phyloP scores from a whole-genome alignment of 2,797 vertebrate species.

The Synaphobranchus kaupii region DNA sequence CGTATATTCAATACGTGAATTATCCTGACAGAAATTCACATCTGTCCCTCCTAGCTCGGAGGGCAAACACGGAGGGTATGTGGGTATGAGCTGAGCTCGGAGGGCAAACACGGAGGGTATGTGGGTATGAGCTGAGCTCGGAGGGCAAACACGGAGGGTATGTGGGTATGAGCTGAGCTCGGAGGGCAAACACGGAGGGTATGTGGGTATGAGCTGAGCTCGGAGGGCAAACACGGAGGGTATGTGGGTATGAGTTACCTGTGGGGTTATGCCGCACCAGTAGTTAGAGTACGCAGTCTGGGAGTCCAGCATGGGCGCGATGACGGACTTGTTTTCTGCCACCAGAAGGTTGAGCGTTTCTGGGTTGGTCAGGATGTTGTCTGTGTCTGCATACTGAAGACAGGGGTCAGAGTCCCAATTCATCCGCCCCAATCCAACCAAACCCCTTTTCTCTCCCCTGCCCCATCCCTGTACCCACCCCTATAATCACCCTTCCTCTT shows the following conservation, averaged over 20 bases:
- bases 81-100: too few relatives aligned
- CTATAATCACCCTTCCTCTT: background rate
- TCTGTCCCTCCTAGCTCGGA: background rate
- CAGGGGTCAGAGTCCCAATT: background rate
- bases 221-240: background rate
- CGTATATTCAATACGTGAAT: too few relatives aligned
- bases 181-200: too few relatives aligned
- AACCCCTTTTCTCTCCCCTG: background rate
- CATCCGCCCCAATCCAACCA: background rate
- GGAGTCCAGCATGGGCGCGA: slow-evolving; percentile 93
- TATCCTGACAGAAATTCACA: background rate
- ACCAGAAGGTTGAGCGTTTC: slow-evolving; percentile 83
- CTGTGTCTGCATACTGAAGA: slow-evolving; percentile 84
- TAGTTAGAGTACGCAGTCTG: slow-evolving; percentile 96
- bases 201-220: too few relatives aligned
- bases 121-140: background rate
- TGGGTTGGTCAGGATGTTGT: slow-evolving; percentile 91
- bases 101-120: too few relatives aligned
- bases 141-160: background rate
- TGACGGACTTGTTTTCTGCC: slow-evolving; percentile 83
- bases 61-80: too few relatives aligned
- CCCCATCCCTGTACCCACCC: background rate
- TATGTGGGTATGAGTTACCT: slow-evolving; percentile 68
- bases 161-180: background rate
- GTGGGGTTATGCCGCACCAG: slow-evolving; percentile 96